phyloP scores from a whole-genome alignment of 2,797 vertebrate genomes.

The Eptatretus atami region DNA sequence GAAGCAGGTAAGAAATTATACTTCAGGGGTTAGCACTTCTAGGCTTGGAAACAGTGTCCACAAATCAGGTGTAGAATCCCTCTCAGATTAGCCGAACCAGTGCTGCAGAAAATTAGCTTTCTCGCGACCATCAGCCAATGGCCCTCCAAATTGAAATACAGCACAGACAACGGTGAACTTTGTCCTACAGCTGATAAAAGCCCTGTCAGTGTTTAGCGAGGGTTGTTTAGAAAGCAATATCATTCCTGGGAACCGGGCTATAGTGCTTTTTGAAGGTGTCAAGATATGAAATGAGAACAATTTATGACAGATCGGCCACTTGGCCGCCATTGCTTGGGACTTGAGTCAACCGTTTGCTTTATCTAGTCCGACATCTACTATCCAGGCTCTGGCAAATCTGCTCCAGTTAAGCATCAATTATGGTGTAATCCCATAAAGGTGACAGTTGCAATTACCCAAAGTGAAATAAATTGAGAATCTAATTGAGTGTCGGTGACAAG shows the following conservation, averaged over 20 bases:
- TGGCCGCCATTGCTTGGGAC: slow-evolving; percentile 1
- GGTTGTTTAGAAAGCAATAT: slow-evolving; percentile 6
- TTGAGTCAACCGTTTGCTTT: neutral
- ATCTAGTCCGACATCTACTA: slow-evolving; percentile 1
- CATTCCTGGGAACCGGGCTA: neutral
- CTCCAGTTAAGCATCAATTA: slow-evolving; percentile 5
- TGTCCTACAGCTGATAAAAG: slow-evolving; percentile 5
- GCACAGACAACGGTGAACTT: slow-evolving; percentile 4
- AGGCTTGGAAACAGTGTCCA: neutral
- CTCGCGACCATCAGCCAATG: slow-evolving; percentile 4
- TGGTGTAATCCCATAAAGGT: slow-evolving; percentile 4
- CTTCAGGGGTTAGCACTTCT: too few relatives aligned
- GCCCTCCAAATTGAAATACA: slow-evolving; percentile 5
- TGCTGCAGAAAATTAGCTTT: slow-evolving; percentile 5
- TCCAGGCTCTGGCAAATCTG: slow-evolving; percentile 3
- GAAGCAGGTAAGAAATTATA: too few relatives aligned
- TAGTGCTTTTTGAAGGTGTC: slow-evolving; percentile 4
- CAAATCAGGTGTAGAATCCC: slow-evolving; percentile 5
- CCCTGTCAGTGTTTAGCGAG: slow-evolving; percentile 1
- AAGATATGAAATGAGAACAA: slow-evolving; percentile 5
- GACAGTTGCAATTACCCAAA: slow-evolving; percentile 5
- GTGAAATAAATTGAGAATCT: slow-evolving; percentile 6
- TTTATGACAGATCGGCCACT: neutral
- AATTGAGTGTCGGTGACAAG: slow-evolving; percentile 5
- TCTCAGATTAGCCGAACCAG: slow-evolving; percentile 5